A percentile compares a stretch with the other conserved stretches of the same genome.
These are phyloP conservation scores for Centrocercus urophasianus DNA, from an alignment of 2,113 vertebrate species.

Conservation along the genomic window DNA sequence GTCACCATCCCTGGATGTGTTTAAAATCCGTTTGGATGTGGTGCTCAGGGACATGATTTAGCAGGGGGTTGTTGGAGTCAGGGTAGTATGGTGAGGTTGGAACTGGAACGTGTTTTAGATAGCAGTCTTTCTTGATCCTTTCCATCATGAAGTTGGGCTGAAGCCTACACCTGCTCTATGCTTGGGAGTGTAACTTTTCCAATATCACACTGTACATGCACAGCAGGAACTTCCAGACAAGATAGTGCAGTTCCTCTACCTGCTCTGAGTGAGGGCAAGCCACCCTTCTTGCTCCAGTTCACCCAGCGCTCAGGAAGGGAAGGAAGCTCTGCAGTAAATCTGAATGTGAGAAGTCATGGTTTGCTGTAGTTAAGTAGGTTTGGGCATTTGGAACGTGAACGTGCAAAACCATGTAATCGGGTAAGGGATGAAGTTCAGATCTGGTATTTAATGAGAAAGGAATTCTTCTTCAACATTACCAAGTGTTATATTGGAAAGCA, in stretches of 20 bases:
- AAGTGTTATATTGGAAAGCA: not conserved
- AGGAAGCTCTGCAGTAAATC: not conserved
- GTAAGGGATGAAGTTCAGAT: not conserved
- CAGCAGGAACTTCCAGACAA: fast-evolving
- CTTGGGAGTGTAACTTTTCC: not conserved
- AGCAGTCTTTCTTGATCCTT: not conserved
- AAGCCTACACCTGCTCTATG: fast-evolving
- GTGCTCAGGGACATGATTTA: no score
- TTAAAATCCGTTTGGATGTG: no score
- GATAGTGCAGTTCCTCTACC: fast-evolving
- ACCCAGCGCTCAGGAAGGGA: not conserved
- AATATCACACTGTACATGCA: fast-evolving
- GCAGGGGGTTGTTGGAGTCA: no score
- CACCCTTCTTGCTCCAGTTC: not conserved
- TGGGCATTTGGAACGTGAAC: not conserved
- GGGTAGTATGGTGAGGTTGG: not conserved
- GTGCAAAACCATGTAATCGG: not conserved
- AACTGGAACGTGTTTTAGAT: not conserved
- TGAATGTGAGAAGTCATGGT: not conserved
- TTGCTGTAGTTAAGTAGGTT: not conserved
- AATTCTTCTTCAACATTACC: not conserved
- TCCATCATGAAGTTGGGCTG: not conserved
- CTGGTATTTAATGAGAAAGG: not conserved
- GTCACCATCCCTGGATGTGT: no score
- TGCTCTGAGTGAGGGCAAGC: not conserved